These are phyloP conservation scores for Caenorhabditis tropicalis DNA, from an alignment of 1,140 invertebrate genomes.

Conservation along the genomic window DNA sequence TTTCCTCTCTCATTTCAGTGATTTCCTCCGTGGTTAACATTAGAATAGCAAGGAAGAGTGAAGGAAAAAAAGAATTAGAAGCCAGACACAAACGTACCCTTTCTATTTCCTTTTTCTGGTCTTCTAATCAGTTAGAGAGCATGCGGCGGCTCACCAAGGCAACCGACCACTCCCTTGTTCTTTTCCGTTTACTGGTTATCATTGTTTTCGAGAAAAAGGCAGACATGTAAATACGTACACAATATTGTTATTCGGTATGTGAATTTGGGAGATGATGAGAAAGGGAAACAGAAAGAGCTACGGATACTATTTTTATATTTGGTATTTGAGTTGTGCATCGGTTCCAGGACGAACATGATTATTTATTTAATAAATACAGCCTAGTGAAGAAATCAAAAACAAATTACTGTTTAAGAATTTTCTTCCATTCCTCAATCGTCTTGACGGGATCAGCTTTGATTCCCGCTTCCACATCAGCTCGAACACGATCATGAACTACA, in stretches of 20 bases:
- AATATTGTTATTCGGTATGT: too few species aligned
- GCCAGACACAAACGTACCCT: not conserved
- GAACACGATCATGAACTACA: constrained; percentile 47
- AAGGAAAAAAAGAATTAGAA: not conserved
- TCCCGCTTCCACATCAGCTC: constrained; percentile 52
- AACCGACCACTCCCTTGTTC: not conserved
- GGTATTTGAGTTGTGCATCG: too few species aligned
- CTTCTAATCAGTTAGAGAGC: not conserved
- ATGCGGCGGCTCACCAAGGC: not conserved
- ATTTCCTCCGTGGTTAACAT: not conserved
- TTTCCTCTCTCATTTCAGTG: not conserved
- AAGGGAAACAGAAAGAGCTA: too few species aligned
- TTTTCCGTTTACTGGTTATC: too few species aligned
- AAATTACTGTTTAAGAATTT: constrained; percentile 9
- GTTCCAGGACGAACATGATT: too few species aligned
- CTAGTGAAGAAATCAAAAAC: too few species aligned
- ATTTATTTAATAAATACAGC: too few species aligned
- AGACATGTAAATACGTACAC: too few species aligned
- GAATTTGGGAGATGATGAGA: too few species aligned
- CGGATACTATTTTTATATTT: too few species aligned
- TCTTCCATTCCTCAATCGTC: constrained; percentile 35
- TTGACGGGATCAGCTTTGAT: constrained; percentile 43
- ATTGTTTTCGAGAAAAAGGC: too few species aligned
- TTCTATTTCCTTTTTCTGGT: not conserved
- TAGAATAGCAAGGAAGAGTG: not conserved